A percentile compares a stretch with the other conserved stretches of the same genome.
Conservation (phyloP, 2,113 vertebrate species). For the Malurus elegans region DNA sequence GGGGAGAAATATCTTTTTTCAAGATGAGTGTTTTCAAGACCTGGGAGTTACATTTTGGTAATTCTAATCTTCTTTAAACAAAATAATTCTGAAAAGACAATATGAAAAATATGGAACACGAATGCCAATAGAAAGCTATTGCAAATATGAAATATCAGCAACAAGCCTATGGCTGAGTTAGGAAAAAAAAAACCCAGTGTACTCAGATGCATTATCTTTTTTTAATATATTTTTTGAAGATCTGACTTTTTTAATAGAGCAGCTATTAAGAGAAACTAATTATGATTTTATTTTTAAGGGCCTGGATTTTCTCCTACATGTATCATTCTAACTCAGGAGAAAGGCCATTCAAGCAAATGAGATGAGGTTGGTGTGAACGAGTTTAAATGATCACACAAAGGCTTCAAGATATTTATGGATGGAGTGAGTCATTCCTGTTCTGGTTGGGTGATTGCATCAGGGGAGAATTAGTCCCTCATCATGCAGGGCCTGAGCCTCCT, state of each 20-base stretch:
- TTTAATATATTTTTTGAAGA: not conserved
- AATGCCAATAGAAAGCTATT: not conserved
- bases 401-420: conserved; percentile 13
- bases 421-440: conserved; percentile 22
- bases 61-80: not conserved
- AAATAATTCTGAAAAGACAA: not conserved
- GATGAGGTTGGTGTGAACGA: not conserved
- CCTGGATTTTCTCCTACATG: not conserved
- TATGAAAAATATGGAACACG: not conserved
- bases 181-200: not conserved
- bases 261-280: conserved; percentile 22
- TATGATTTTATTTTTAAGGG: conserved; percentile 20
- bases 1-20: not conserved
- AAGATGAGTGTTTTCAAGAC: not conserved
- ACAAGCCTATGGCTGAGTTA: not conserved
- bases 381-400: not conserved
- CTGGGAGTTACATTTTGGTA: not conserved
- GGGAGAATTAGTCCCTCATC: conserved; percentile 1
- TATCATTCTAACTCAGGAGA: not conserved
- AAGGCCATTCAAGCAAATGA: conserved; percentile 12
- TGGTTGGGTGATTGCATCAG: not conserved
- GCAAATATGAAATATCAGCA: not conserved
- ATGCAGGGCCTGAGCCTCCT: not conserved
- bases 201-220: not conserved
- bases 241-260: not conserved